Evolutionary conservation across 2,797 vertebrate genomes (phyloP).

Genomic region (Danio jaintianensis): DNA sequence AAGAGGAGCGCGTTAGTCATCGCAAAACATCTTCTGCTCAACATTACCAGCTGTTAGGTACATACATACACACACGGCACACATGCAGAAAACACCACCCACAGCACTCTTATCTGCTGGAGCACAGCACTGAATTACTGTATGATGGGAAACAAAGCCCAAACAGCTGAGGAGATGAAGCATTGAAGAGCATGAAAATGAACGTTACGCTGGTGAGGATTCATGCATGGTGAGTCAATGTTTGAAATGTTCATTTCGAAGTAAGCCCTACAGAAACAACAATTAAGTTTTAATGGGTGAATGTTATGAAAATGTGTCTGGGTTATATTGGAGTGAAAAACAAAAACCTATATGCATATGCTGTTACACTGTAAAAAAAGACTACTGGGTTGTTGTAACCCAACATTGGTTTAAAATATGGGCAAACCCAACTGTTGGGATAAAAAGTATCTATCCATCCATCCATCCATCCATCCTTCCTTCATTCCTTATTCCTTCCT

Average conservation of each 20-base stretch:
- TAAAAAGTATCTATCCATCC: no score
- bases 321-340: not conserved
- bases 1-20: slow-evolving; percentile 54
- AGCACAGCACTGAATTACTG: slow-evolving; percentile 39
- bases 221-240: slow-evolving; percentile 10
- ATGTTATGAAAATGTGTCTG: not conserved
- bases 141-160: slow-evolving; percentile 28
- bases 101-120: slow-evolving; percentile 39
- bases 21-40: slow-evolving; percentile 41
- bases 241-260: not conserved
- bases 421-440: no score
- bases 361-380: not conserved
- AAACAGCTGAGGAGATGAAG: not conserved
- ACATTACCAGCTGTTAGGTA: slow-evolving; percentile 44
- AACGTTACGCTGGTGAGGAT: not conserved
- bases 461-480: no score
- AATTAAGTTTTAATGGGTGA: not conserved
- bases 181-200: not conserved
- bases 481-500: no score
- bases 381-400: not conserved
- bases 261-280: not conserved
- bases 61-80: slow-evolving; percentile 17
- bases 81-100: slow-evolving; percentile 40
- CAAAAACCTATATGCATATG: no score
- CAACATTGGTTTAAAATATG: no score